Evolutionary conservation across 1,140 invertebrate species (phyloP).

Genomic region (Drosophila teissieri): DNA sequence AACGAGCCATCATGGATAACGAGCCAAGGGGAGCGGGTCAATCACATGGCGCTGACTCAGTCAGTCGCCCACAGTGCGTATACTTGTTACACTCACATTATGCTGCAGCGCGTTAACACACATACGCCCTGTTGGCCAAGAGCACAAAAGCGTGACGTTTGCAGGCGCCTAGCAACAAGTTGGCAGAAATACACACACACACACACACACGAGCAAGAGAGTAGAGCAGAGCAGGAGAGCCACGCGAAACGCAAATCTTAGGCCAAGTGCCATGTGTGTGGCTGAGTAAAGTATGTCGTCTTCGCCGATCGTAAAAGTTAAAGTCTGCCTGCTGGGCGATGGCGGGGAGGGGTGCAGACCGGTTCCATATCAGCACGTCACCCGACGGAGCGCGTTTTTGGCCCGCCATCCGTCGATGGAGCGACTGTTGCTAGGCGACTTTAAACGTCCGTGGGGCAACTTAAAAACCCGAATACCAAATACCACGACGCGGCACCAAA

Average conservation of each 20-base stretch:
- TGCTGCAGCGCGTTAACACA: slow-evolving; percentile 39
- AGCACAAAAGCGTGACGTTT: slow-evolving; percentile 59
- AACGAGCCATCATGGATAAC: neutral
- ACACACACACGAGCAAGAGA: no score
- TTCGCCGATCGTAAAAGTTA: slow-evolving; percentile 43
- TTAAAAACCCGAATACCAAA: slow-evolving; percentile 34
- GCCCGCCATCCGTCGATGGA: slow-evolving; percentile 15
- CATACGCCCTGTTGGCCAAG: slow-evolving; percentile 55
- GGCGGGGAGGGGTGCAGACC: slow-evolving; percentile 28
- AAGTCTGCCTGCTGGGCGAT: slow-evolving; percentile 5
- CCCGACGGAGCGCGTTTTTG: slow-evolving; percentile 25
- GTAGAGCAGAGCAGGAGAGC: slow-evolving; percentile 15
- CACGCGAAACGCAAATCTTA: slow-evolving; percentile 28
- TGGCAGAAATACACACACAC: neutral
- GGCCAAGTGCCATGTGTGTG: slow-evolving; percentile 1
- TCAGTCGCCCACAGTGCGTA: slow-evolving; percentile 25
- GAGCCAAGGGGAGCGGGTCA: neutral
- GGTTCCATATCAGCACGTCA: slow-evolving; percentile 69
- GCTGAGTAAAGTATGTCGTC: slow-evolving; percentile 54
- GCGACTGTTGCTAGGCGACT: slow-evolving; percentile 65
- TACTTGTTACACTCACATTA: slow-evolving; percentile 21
- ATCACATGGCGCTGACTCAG: slow-evolving; percentile 36
- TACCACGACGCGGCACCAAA: slow-evolving; percentile 18
- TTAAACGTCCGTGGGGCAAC: slow-evolving; percentile 29
- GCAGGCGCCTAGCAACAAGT: slow-evolving; percentile 49